Evolutionary conservation across 2,888 invertebrate genomes (phyloP).

Genomic region (Agrotis segetum): DNA sequence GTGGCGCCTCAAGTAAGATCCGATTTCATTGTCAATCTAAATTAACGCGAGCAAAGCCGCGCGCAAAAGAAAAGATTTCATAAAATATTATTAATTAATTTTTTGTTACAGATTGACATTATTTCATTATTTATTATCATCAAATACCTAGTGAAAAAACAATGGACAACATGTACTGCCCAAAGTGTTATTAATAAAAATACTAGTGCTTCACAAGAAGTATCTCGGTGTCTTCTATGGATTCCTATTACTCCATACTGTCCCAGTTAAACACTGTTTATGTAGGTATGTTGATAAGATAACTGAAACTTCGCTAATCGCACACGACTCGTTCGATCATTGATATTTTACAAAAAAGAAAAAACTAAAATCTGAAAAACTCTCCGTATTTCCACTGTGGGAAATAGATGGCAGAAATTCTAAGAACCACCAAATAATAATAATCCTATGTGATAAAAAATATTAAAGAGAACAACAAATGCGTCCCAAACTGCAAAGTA

Average conservation of each 20-base stretch:
- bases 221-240: background rate
- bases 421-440: background rate
- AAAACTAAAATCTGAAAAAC: too few relatives aligned
- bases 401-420: background rate
- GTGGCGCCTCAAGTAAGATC: too few relatives aligned
- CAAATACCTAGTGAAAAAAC: too few relatives aligned
- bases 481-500: constrained; percentile 10
- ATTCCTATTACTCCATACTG: constrained; percentile 2
- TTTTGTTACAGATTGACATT: too few relatives aligned
- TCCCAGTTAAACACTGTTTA: background rate
- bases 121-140: too few relatives aligned
- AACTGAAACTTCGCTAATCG: constrained; percentile 7
- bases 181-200: too few relatives aligned
- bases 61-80: too few relatives aligned
- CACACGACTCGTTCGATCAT: background rate
- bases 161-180: too few relatives aligned
- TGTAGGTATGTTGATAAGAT: background rate
- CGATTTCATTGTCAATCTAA: too few relatives aligned
- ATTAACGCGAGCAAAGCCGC: too few relatives aligned
- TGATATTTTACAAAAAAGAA: background rate
- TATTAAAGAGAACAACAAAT: constrained; percentile 6
- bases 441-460: background rate
- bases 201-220: background rate
- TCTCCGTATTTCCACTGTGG: too few relatives aligned
- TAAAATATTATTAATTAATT: too few relatives aligned